Conservation (phyloP, 2,888 invertebrate species). For the Fragum sueziense region DNA sequence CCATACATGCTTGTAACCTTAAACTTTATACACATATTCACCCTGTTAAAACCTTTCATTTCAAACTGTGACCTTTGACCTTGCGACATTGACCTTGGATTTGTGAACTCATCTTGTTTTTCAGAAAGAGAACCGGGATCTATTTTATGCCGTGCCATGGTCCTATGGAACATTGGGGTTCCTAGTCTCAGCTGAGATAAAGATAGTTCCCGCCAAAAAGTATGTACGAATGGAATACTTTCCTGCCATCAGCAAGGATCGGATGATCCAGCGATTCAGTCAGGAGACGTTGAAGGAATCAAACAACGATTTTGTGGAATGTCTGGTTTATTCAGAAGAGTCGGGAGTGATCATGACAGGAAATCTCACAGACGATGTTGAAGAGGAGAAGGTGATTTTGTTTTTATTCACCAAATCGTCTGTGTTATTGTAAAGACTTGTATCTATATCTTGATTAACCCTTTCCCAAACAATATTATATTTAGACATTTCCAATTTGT, state of each 20-base stretch:
- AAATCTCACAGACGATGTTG: constrained; percentile 86
- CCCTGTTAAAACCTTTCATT: no score
- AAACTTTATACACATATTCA: no score
- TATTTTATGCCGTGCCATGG: constrained; percentile 92
- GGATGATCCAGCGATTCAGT: constrained; percentile 82
- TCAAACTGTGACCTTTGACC: no score
- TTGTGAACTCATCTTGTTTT: neutral
- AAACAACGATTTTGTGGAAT: constrained; percentile 89
- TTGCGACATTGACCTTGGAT: neutral
- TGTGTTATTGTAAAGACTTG: neutral
- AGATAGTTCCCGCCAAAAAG: constrained; percentile 88
- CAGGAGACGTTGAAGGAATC: constrained; percentile 84
- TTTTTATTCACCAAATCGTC: neutral
- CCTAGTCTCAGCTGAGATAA: constrained; percentile 88
- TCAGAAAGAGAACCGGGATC: constrained; percentile 88
- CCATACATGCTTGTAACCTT: no score
- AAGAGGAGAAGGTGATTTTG: constrained; percentile 85
- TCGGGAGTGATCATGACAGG: constrained; percentile 91
- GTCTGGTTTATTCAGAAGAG: constrained; percentile 86
- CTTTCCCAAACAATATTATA: neutral
- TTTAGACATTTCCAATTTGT: neutral
- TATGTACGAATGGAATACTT: constrained; percentile 86
- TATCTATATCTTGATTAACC: neutral
- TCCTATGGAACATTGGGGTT: constrained; percentile 93
- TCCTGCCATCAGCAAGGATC: constrained; percentile 83